Evolutionary conservation across 1,140 invertebrate species (phyloP).

Genomic region (Gerris buenoi): DNA sequence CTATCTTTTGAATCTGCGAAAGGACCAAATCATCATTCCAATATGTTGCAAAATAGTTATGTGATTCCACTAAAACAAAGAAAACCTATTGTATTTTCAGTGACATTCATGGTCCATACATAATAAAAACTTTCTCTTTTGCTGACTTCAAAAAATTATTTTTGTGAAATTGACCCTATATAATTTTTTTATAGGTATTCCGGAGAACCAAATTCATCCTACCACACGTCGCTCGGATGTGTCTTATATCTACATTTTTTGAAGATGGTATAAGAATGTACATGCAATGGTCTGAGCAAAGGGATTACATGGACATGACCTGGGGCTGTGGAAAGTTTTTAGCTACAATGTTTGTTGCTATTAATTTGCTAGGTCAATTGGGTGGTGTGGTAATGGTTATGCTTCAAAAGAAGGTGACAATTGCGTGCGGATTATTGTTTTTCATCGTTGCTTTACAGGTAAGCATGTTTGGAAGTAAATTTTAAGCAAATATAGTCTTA

Average conservation of each 20-base stretch:
- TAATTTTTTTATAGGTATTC: constrained; percentile 52
- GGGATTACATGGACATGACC: constrained; percentile 94
- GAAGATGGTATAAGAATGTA: constrained; percentile 99
- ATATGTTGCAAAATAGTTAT: no score
- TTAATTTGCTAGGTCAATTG: constrained; percentile 91
- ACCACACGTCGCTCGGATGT: constrained; percentile 87
- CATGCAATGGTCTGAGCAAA: constrained; percentile 95
- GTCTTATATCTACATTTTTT: constrained; percentile 96
- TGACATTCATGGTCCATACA: no score
- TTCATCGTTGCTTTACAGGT: constrained; percentile 92
- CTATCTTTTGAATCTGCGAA: no score
- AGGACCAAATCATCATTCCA: no score
- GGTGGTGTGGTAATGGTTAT: constrained; percentile 93
- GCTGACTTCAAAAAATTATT: no score
- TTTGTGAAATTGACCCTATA: no score
- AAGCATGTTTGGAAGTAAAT: no score
- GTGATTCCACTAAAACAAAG: no score
- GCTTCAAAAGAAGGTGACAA: constrained; percentile 76
- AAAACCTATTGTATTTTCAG: no score
- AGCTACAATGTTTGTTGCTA: constrained; percentile 77
- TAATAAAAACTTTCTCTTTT: no score
- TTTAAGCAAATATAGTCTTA: no score
- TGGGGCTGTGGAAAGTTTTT: constrained; percentile 94
- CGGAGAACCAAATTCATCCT: constrained; percentile 83
- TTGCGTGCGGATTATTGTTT: constrained; percentile 87